A percentile compares a stretch with the other conserved stretches of the same genome.
Evolutionary conservation across 2,113 vertebrate genomes (phyloP).

Genomic region (Hypocryptadius cinnamomeus): DNA sequence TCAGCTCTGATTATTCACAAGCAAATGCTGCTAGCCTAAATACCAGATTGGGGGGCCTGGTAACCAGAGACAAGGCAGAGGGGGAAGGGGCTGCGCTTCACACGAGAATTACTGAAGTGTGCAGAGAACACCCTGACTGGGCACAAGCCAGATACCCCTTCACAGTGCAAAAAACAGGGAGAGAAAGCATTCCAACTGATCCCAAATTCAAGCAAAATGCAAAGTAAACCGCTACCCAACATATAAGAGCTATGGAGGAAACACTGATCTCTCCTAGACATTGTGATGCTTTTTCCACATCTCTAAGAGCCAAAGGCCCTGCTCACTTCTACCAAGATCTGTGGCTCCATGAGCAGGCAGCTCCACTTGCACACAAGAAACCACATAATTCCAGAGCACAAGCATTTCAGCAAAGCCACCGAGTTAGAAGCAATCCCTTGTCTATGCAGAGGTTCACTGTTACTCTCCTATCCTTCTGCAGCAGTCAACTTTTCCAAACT

Average conservation of each 20-base stretch:
- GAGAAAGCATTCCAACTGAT: background rate
- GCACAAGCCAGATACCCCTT: background rate
- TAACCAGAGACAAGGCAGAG: slow-evolving; percentile 25
- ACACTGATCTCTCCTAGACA: background rate
- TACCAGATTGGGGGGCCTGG: slow-evolving; percentile 64
- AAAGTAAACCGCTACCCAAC: accelerated
- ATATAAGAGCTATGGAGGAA: background rate
- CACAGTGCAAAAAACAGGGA: background rate
- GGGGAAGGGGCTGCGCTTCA: background rate
- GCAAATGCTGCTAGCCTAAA: slow-evolving; percentile 58
- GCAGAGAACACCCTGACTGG: background rate
- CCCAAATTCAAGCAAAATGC: background rate
- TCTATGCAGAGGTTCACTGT: accelerated
- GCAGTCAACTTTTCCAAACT: background rate
- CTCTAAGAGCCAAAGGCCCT: background rate
- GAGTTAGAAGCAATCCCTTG: background rate
- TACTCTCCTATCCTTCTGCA: background rate
- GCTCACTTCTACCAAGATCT: background rate
- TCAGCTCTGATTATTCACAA: slow-evolving; percentile 61
- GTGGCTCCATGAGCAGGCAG: background rate
- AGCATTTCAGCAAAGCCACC: background rate
- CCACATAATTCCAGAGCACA: background rate
- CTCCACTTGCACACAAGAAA: background rate
- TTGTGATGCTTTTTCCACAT: background rate
- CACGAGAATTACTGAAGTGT: slow-evolving; percentile 26